Evolutionary conservation across 2,797 vertebrate species (phyloP).

Genomic region (Morelia viridis): DNA sequence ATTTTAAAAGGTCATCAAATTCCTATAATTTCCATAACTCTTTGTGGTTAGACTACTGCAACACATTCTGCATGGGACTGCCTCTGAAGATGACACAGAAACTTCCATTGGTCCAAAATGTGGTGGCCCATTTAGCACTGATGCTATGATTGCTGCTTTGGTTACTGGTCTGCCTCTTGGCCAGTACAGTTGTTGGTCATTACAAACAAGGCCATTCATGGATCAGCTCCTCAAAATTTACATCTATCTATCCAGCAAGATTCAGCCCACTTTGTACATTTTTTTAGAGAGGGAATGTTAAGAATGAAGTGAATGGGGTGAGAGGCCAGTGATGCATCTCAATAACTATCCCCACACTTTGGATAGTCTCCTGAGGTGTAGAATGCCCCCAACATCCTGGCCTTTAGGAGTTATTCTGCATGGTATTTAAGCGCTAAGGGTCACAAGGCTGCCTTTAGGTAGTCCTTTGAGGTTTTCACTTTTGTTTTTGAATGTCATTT

Average conservation of each 20-base stretch:
- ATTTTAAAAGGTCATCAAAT: not conserved
- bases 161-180: not conserved
- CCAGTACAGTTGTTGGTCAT: not conserved
- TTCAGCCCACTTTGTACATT: not conserved
- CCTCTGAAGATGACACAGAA: not conserved
- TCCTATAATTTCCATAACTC: not conserved
- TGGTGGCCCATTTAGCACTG: not conserved
- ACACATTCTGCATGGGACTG: not conserved
- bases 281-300: not conserved
- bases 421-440: not conserved
- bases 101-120: not conserved
- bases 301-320: not conserved
- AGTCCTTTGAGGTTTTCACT: not conserved
- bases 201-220: not conserved
- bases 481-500: not conserved
- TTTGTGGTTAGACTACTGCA: not conserved
- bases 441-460: not conserved
- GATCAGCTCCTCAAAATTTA: not conserved
- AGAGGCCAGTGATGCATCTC: not conserved
- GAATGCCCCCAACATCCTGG: not conserved
- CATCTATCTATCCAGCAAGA: not conserved
- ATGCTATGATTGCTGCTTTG: not conserved
- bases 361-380: not conserved
- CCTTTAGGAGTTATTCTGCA: not conserved
- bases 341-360: not conserved